phyloP scores from a whole-genome alignment of 2,888 invertebrate species.

The Venustoraphidia nigricollis region DNA sequence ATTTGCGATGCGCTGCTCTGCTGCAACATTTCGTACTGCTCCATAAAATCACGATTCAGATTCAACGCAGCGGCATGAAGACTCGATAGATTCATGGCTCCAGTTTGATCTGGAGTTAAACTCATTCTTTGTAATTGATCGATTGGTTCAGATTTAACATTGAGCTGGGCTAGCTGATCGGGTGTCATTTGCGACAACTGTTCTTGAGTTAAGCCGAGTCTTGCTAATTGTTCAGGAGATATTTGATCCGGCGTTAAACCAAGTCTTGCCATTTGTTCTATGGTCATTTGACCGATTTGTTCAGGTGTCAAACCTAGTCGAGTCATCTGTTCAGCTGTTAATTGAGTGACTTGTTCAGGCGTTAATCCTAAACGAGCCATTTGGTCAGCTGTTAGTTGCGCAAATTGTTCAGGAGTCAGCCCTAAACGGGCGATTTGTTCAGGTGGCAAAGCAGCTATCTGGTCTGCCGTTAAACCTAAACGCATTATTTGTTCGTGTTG shows the following conservation, averaged over 20 bases:
- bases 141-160: no score
- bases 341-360: no score
- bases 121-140: no score
- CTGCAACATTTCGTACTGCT: constrained; percentile 17
- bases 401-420: constrained; percentile 4
- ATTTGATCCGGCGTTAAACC: constrained; percentile 6
- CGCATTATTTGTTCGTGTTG: constrained; percentile 2
- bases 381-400: no score
- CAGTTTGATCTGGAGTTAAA: no score
- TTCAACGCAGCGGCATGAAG: no score
- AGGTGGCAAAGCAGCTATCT: neutral
- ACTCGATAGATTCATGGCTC: no score
- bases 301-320: no score
- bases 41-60: neutral
- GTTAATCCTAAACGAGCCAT: no score
- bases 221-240: no score
- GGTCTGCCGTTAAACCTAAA: constrained; percentile 5
- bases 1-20: constrained; percentile 21
- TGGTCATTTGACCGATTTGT: no score
- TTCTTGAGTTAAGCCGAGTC: neutral
- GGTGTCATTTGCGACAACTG: neutral
- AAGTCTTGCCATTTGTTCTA: constrained; percentile 2
- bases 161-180: neutral
- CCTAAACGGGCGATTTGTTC: constrained; percentile 5
- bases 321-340: no score